Evolutionary conservation across 2,113 vertebrate species (phyloP).

Genomic region (Nipponia nippon): DNA sequence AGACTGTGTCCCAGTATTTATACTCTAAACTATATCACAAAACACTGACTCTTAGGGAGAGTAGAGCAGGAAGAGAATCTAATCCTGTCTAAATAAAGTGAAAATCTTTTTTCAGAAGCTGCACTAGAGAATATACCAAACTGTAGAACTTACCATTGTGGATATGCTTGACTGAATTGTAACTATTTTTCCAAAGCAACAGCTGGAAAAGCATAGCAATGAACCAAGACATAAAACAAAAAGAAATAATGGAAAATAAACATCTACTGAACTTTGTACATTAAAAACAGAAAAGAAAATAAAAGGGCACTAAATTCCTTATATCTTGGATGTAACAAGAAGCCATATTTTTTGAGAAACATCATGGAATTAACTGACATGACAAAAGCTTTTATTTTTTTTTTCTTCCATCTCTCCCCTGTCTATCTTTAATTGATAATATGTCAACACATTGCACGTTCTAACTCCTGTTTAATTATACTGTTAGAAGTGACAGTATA

Average conservation of each 20-base stretch:
- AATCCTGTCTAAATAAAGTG: neutral
- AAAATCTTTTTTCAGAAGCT: neutral
- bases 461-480: neutral
- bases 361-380: neutral
- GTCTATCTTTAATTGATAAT: neutral
- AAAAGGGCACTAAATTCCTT: neutral
- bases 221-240: neutral
- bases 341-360: neutral
- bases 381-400: neutral
- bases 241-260: neutral
- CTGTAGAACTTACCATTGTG: neutral
- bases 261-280: neutral
- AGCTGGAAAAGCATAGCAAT: neutral
- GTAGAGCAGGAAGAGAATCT: neutral
- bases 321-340: neutral
- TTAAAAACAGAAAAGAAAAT: neutral
- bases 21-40: neutral
- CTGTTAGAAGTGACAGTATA: neutral
- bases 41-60: neutral
- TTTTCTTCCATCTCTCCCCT: neutral
- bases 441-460: neutral
- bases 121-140: neutral
- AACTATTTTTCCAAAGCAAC: neutral
- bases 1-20: neutral
- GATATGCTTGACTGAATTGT: neutral